These are phyloP conservation scores for Ursus arctos DNA, from an alignment of 2,113 vertebrate species.

Conservation along the genomic window DNA sequence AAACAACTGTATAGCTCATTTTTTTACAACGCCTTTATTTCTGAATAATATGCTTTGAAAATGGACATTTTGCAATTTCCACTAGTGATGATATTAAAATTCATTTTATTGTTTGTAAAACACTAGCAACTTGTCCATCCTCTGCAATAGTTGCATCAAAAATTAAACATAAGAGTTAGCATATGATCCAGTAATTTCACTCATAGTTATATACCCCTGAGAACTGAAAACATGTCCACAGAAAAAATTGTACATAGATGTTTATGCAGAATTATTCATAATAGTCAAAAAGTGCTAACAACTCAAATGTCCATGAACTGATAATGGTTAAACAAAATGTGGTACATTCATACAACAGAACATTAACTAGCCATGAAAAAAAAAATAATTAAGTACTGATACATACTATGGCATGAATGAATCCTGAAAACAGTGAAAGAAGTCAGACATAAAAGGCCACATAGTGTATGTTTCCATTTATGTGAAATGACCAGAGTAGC, in stretches of 20 bases:
- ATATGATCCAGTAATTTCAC: not conserved
- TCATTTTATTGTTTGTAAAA: slow-evolving; percentile 20
- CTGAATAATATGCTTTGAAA: slow-evolving; percentile 20
- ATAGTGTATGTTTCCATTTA: not conserved
- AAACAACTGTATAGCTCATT: slow-evolving; percentile 34
- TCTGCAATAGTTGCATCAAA: not conserved
- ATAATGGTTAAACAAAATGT: not conserved
- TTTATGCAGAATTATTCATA: not conserved
- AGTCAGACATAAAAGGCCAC: not conserved
- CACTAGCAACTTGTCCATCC: not conserved
- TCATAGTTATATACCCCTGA: not conserved
- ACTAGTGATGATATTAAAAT: not conserved
- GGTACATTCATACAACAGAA: not conserved
- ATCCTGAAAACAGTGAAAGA: not conserved
- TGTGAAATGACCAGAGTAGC: not conserved
- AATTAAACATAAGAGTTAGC: not conserved
- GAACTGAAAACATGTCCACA: not conserved
- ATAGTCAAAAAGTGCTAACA: not conserved
- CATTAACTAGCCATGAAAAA: not conserved
- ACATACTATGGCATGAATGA: not conserved
- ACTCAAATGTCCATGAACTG: not conserved
- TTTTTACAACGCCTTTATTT: slow-evolving; percentile 50
- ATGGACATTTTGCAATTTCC: slow-evolving; percentile 25
- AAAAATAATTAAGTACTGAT: not conserved
- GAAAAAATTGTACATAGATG: not conserved